phyloP scores from a whole-genome alignment of 2,797 vertebrate species.

The Mus spretus region DNA sequence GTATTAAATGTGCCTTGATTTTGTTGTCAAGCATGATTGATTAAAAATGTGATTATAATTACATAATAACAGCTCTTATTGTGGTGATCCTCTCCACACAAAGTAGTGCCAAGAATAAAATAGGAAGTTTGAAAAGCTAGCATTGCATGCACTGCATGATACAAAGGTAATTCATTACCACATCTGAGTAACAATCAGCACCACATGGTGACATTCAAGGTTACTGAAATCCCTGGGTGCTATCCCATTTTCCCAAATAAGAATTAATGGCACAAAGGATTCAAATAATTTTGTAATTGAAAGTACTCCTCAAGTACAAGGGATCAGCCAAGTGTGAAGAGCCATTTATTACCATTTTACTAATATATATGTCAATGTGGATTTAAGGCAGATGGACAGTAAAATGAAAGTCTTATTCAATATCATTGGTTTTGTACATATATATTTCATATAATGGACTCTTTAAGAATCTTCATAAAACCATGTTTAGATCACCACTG shows the following conservation, averaged over 20 bases:
- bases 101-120: neutral
- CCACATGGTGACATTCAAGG: neutral
- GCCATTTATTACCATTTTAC: neutral
- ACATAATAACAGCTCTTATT: neutral
- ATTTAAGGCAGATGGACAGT: accelerated
- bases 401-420: neutral
- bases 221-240: neutral
- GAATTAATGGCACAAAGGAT: neutral
- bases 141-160: neutral
- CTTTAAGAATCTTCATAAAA: neutral
- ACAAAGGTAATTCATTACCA: neutral
- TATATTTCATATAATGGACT: neutral
- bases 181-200: neutral
- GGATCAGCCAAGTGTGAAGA: neutral
- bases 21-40: neutral
- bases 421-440: neutral
- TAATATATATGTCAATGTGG: accelerated
- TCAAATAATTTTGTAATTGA: neutral
- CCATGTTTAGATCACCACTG: neutral
- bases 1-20: neutral
- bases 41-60: neutral
- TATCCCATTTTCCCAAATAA: neutral
- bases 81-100: neutral
- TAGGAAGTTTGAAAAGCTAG: neutral
- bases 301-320: neutral